Evolutionary conservation across 2,113 vertebrate species (phyloP).

Genomic region (Gallinago jamesoni): DNA sequence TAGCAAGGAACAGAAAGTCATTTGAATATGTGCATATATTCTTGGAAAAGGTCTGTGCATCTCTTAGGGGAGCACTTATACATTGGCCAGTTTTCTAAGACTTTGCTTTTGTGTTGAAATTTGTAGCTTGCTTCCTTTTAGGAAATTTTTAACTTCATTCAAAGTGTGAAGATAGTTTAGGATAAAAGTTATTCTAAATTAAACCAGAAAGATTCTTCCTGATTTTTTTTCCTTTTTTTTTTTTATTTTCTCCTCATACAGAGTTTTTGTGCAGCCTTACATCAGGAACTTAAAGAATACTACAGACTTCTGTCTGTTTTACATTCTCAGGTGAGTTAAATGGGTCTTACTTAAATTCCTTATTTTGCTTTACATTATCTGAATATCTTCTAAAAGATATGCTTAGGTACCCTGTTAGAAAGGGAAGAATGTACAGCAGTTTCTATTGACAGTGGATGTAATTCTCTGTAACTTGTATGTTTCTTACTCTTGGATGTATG

Average conservation of each 20-base stretch:
- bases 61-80: neutral
- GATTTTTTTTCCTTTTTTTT: neutral
- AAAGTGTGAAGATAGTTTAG: neutral
- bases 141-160: neutral
- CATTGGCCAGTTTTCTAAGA: neutral
- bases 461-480: neutral
- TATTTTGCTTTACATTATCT: neutral
- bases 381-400: neutral
- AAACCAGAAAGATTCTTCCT: neutral
- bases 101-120: neutral
- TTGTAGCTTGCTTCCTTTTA: neutral
- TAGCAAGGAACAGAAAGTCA: neutral
- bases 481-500: neutral
- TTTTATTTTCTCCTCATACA: neutral
- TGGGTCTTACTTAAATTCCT: neutral
- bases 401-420: neutral
- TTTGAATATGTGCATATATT: neutral
- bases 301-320: conserved; percentile 94
- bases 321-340: conserved; percentile 88
- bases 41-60: neutral
- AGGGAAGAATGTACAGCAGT: neutral
- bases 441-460: neutral
- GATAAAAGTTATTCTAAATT: neutral
- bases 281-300: conserved; percentile 97
- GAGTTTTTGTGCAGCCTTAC: conserved; percentile 97